phyloP scores from a whole-genome alignment of 2,888 invertebrate species.

The Norana najaformis region DNA sequence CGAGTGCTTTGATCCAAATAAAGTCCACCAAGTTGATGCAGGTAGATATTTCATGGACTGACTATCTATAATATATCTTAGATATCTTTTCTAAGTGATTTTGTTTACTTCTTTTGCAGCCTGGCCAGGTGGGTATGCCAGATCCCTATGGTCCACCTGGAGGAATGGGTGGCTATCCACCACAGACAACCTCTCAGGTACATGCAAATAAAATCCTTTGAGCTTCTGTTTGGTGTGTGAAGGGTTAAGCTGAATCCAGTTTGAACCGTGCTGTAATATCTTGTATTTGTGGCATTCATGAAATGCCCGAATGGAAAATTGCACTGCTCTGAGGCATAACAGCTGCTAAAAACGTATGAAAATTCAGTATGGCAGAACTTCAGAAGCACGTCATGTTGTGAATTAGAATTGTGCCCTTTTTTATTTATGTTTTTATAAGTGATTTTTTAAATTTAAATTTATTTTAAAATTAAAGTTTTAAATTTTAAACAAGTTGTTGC shows the following conservation, averaged over 20 bases:
- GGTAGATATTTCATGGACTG: not conserved
- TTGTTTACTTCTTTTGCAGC: not conserved
- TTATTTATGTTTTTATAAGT: no score
- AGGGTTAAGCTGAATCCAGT: not conserved
- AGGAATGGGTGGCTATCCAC: not conserved
- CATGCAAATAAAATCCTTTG: not conserved
- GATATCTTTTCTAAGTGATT: not conserved
- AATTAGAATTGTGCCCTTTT: not conserved
- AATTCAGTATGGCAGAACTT: not conserved
- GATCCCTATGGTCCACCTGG: conserved; percentile 2
- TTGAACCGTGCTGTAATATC: not conserved
- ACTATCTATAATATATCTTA: not conserved
- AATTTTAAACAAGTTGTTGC: no score
- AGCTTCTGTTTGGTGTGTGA: not conserved
- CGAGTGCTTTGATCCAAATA: no score
- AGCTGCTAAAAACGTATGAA: not conserved
- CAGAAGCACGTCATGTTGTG: not conserved
- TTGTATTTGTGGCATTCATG: not conserved
- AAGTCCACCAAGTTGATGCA: not conserved
- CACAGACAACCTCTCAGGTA: not conserved
- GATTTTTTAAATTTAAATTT: no score
- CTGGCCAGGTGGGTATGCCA: not conserved
- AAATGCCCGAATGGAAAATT: not conserved
- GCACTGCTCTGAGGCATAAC: not conserved
- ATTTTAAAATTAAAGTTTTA: no score